Conservation (phyloP, 2,113 vertebrate genomes). For the Sakesphorus luctuosus region DNA sequence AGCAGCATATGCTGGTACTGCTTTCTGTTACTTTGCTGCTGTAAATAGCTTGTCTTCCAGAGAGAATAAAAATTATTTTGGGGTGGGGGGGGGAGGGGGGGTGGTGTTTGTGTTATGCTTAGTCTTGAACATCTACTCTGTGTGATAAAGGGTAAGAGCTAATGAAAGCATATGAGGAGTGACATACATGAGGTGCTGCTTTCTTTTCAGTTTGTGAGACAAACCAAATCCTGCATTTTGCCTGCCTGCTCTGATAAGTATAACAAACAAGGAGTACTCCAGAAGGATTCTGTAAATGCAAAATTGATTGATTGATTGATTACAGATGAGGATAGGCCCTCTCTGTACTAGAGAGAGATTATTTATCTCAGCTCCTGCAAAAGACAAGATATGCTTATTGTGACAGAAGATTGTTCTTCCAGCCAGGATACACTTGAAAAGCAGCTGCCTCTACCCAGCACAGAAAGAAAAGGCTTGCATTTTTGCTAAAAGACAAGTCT, state of each 20-base stretch:
- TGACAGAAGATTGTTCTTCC: background rate
- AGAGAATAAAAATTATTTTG: slow-evolving; percentile 30
- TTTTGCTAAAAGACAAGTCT: background rate
- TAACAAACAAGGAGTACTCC: background rate
- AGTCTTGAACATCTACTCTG: slow-evolving; percentile 36
- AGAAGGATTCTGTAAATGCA: background rate
- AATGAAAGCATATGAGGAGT: background rate
- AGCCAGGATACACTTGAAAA: background rate
- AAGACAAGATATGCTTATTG: background rate
- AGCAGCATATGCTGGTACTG: background rate
- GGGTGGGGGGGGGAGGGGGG: background rate
- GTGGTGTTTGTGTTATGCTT: background rate
- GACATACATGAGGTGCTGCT: background rate
- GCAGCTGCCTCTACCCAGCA: background rate
- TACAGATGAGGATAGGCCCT: background rate
- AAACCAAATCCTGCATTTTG: background rate
- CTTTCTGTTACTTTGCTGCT: slow-evolving; percentile 7
- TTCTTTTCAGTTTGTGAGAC: background rate
- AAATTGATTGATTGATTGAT: background rate
- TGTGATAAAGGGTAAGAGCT: slow-evolving; percentile 10
- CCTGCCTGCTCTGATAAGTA: background rate
- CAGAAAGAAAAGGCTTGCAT: background rate
- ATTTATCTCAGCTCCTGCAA: background rate
- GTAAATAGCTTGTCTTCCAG: slow-evolving; percentile 36
- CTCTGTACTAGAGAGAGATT: background rate